phyloP scores from a whole-genome alignment of 2,113 vertebrate genomes.

The Uropsilus gracilis region DNA sequence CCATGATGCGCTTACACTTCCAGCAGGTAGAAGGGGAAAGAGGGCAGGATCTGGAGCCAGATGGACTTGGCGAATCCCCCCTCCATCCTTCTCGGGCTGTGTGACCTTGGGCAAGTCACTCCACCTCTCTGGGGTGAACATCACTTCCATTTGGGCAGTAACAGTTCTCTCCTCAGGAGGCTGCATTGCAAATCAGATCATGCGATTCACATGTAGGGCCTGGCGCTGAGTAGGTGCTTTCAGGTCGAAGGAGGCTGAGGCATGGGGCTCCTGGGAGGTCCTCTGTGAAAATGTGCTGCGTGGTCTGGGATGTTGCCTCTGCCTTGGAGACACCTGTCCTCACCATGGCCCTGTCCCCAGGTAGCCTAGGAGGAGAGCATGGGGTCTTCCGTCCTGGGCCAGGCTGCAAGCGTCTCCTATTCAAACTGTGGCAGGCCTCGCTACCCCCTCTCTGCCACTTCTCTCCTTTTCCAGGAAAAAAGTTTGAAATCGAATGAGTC shows the following conservation, averaged over 20 bases:
- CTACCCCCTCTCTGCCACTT: background rate
- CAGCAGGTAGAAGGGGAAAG: background rate
- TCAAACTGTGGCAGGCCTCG: accelerated
- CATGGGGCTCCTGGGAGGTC: background rate
- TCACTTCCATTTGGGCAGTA: background rate
- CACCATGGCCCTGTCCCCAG: background rate
- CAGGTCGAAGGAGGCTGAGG: background rate
- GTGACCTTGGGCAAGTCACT: background rate
- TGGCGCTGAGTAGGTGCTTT: background rate
- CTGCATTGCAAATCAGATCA: background rate
- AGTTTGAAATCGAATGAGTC: constrained; percentile 84
- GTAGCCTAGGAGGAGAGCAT: background rate
- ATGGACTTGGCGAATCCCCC: background rate
- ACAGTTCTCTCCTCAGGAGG: background rate
- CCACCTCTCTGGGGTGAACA: background rate
- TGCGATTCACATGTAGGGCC: background rate
- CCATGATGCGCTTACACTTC: accelerated
- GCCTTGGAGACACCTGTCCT: background rate
- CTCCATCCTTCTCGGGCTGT: background rate
- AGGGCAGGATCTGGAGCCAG: background rate
- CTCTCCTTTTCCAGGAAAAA: constrained; percentile 76
- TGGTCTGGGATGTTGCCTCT: background rate
- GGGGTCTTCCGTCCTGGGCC: background rate
- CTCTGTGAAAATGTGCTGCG: background rate
- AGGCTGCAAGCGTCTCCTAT: background rate